Percentiles rank a stretch among this genome's conserved stretches.
These are phyloP conservation scores for Hypselothyrea guttata DNA, from an alignment of 2,888 invertebrate genomes.

Conservation along the genomic window DNA sequence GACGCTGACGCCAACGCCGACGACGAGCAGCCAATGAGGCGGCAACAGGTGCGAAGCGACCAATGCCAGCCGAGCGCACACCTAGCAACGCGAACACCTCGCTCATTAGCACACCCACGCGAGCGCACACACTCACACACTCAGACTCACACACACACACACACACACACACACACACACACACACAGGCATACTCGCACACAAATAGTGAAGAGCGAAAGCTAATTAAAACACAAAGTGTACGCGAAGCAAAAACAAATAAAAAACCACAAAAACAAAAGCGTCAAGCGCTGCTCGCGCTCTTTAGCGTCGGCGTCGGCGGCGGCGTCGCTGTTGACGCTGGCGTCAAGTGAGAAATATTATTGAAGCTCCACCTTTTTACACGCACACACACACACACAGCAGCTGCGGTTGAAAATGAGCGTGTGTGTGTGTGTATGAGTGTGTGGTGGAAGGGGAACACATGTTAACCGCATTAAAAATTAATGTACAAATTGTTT, in stretches of 20 bases:
- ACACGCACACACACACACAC: slow-evolving; percentile 46
- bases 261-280: slow-evolving; percentile 26
- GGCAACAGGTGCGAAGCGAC: slow-evolving; percentile 70
- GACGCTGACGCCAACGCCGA: slow-evolving; percentile 21
- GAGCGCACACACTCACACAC: slow-evolving; percentile 33
- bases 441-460: slow-evolving; percentile 26
- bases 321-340: slow-evolving; percentile 26
- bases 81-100: slow-evolving; percentile 63
- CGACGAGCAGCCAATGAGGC: slow-evolving; percentile 54
- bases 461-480: slow-evolving; percentile 77
- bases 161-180: slow-evolving; percentile 23
- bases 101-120: slow-evolving; percentile 66
- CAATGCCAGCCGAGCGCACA: slow-evolving; percentile 59
- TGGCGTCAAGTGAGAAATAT: slow-evolving; percentile 65
- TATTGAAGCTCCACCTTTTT: slow-evolving; percentile 76
- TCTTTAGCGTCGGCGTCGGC: slow-evolving; percentile 25
- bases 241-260: slow-evolving; percentile 41
- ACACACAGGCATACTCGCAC: slow-evolving; percentile 1
- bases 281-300: slow-evolving; percentile 37
- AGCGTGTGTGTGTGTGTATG: slow-evolving; percentile 25
- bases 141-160: slow-evolving; percentile 29
- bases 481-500: slow-evolving; percentile 77
- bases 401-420: slow-evolving; percentile 34
- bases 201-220: slow-evolving; percentile 44
- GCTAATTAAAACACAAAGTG: slow-evolving; percentile 72